These are phyloP conservation scores for Theropithecus gelada DNA, from an alignment of 2,113 vertebrate genomes.

Conservation along the genomic window DNA sequence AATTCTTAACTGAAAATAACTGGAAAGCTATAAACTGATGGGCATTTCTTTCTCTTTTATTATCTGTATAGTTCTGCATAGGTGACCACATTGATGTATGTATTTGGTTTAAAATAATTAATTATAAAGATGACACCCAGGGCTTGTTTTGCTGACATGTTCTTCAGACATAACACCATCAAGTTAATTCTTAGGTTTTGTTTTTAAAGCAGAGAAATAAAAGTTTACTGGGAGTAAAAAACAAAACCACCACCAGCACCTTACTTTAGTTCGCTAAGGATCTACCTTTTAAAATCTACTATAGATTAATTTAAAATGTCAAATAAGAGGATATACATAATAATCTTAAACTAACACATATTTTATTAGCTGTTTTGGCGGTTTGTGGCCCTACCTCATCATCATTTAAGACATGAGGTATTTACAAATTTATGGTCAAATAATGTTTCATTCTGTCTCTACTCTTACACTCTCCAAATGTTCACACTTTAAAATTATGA, in stretches of 20 bases:
- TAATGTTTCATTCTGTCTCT: constrained; percentile 50
- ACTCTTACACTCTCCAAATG: constrained; percentile 44
- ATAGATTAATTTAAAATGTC: constrained; percentile 35
- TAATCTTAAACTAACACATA: background rate
- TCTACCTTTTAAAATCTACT: background rate
- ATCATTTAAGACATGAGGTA: constrained; percentile 34
- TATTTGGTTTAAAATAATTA: background rate
- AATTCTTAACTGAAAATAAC: constrained; percentile 1
- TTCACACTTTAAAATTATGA: constrained; percentile 56
- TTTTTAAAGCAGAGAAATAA: constrained; percentile 14
- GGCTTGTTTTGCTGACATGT: background rate
- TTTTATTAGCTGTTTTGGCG: constrained; percentile 59
- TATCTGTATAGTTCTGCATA: background rate
- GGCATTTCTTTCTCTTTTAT: background rate
- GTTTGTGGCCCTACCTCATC: background rate
- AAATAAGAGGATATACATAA: background rate
- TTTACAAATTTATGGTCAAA: constrained; percentile 54
- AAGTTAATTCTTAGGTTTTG: background rate
- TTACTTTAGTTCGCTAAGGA: background rate
- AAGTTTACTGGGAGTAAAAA: background rate
- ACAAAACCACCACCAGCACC: too few relatives aligned
- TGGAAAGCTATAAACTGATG: background rate
- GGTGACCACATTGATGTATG: background rate
- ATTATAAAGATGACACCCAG: background rate
- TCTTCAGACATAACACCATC: background rate